These are phyloP conservation scores for Diachasmimorpha longicaudata DNA, from an alignment of 1,140 invertebrate genomes.

Conservation along the genomic window DNA sequence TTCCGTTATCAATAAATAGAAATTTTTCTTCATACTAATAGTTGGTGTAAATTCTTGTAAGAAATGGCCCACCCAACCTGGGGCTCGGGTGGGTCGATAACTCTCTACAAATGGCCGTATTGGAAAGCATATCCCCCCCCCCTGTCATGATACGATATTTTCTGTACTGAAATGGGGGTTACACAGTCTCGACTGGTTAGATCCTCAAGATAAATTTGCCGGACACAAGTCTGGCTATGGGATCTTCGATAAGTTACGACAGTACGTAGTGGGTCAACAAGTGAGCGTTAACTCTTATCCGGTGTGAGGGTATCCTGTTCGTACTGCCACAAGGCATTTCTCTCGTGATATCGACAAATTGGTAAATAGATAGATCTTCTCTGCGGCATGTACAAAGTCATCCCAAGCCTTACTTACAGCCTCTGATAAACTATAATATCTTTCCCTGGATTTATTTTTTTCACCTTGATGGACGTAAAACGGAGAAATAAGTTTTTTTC, in stretches of 20 bases:
- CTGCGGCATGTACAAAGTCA: neutral
- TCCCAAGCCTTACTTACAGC: neutral
- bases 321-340: constrained; percentile 17
- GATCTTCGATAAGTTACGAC: constrained; percentile 41
- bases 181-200: neutral
- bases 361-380: neutral
- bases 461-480: neutral
- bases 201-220: constrained; percentile 11
- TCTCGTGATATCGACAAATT: neutral
- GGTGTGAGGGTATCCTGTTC: constrained; percentile 40
- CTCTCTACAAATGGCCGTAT: neutral
- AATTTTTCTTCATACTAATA: neutral
- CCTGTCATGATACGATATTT: neutral
- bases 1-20: neutral
- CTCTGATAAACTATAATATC: neutral
- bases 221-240: neutral
- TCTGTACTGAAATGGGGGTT: neutral
- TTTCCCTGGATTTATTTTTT: neutral
- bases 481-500: too few species aligned
- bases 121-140: neutral
- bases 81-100: neutral
- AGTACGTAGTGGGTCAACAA: constrained; percentile 49
- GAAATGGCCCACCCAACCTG: neutral
- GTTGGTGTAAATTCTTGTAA: neutral
- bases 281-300: constrained; percentile 53